phyloP scores from a whole-genome alignment of 2,113 vertebrate species.

The Raphicerus campestris region DNA sequence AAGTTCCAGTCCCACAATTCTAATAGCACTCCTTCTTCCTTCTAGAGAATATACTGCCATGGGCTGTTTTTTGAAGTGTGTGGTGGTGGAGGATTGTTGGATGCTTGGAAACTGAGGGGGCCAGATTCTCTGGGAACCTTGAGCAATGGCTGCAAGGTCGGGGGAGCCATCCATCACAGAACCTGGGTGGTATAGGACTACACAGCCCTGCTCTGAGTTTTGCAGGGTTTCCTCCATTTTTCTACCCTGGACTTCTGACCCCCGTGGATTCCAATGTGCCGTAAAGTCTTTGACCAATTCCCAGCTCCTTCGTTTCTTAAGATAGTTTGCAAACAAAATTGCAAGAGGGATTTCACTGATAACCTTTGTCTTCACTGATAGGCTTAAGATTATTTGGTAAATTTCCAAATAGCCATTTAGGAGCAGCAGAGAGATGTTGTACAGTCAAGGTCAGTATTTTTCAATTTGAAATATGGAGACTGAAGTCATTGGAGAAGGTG shows the following conservation, averaged over 20 bases:
- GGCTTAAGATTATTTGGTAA: not conserved
- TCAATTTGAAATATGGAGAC: not conserved
- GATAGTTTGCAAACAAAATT: not conserved
- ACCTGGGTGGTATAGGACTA: rapidly evolving
- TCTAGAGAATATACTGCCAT: not conserved
- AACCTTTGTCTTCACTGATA: not conserved
- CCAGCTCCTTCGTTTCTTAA: not conserved
- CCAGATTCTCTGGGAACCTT: not conserved
- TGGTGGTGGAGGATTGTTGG: not conserved
- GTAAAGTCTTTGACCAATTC: not conserved
- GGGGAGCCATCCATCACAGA: not conserved
- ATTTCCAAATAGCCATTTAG: not conserved
- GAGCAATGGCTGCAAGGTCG: not conserved
- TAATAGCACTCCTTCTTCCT: not conserved
- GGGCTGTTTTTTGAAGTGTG: not conserved
- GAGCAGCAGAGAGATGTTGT: not conserved
- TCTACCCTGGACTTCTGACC: not conserved
- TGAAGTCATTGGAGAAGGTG: constrained; percentile 9
- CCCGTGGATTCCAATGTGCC: not conserved
- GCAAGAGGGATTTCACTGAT: not conserved
- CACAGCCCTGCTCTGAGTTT: not conserved
- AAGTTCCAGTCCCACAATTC: not conserved
- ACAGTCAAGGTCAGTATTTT: not conserved
- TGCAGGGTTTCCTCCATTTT: not conserved
- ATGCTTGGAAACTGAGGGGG: not conserved